Evolutionary conservation across 2,113 vertebrate species (phyloP).

Genomic region (Ictidomys tridecemlineatus): DNA sequence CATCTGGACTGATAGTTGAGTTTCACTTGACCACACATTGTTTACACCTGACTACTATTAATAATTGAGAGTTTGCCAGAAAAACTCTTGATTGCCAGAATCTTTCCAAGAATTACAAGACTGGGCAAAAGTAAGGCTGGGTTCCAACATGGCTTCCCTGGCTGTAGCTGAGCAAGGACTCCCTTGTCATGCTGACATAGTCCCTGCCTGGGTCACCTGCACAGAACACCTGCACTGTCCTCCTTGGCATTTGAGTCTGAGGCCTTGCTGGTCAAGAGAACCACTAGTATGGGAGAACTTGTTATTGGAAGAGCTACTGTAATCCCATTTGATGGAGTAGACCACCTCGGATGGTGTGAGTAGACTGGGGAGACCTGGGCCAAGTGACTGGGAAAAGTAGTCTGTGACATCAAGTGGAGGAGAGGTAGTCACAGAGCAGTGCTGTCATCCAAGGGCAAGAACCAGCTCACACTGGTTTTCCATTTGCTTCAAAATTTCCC

Average conservation of each 20-base stretch:
- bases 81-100: not conserved
- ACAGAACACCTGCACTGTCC: not conserved
- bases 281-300: not conserved
- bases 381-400: not conserved
- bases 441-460: not conserved
- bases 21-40: not conserved
- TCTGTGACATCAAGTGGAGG: not conserved
- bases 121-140: not conserved
- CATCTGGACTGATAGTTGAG: not conserved
- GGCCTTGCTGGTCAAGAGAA: not conserved
- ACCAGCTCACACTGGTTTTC: not conserved
- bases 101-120: conserved; percentile 13
- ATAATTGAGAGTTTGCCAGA: not conserved
- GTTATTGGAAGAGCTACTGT: not conserved
- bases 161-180: not conserved
- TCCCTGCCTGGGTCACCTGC: not conserved
- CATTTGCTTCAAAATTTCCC: not conserved
- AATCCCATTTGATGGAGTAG: not conserved
- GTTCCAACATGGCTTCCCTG: not conserved
- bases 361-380: not conserved
- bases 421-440: not conserved
- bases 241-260: not conserved
- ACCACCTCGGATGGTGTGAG: not conserved
- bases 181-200: accelerated
- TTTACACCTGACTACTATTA: not conserved